Base-by-base conservation (phyloP, 2,113 vertebrate species). In the Rhinoptilus africanus region DNA sequence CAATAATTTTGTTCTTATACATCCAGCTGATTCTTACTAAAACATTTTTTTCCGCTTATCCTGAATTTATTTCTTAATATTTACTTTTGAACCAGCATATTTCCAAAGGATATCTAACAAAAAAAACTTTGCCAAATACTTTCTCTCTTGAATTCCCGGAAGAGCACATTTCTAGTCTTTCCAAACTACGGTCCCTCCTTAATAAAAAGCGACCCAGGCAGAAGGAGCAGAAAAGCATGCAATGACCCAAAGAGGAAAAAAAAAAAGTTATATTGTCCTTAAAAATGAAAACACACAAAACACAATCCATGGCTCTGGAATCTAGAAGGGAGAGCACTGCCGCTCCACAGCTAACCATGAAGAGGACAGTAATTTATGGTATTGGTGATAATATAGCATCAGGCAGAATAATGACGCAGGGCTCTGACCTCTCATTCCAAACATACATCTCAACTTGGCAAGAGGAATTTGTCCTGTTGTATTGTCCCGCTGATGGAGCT, bases 361-460 rank as follows among this genome's bases (percentile, higher is more conserved):
- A 81, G 59, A 59, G 57, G 24, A 79, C 39, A 71, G 59, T 24
- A 66, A 88, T 87, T 85, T 43, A 92, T 92, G 28, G 0, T 17
- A 34, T 16, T 67, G 59, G 34, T 80, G 86, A 89, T 85, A 81
- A 54, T 0, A n/a, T 17, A 85, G 27, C 80, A 74, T 73, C 56
- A 88, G 85, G 66, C 12, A 21, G 84, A 93, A 62, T 35, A 96
- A 94, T 0, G 0, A 60, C 0, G 0, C 48, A 28, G 68, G 54
- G 68, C 66, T 59, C 37, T 57, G 85, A 82, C 59, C 75, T 74
- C 93, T 88, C 89, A 82, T 86, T 94, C 85, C 90, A 89, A 92
- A 85, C 84, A 64, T 17, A 41, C 18, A 24, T 81, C 66, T 77
- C 45, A 72, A 91, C 86, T 71, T 87, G 69, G 50, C 93, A 85